Evolutionary conservation across 2,113 vertebrate genomes (phyloP).

Genomic region (Sorex fumeus): DNA sequence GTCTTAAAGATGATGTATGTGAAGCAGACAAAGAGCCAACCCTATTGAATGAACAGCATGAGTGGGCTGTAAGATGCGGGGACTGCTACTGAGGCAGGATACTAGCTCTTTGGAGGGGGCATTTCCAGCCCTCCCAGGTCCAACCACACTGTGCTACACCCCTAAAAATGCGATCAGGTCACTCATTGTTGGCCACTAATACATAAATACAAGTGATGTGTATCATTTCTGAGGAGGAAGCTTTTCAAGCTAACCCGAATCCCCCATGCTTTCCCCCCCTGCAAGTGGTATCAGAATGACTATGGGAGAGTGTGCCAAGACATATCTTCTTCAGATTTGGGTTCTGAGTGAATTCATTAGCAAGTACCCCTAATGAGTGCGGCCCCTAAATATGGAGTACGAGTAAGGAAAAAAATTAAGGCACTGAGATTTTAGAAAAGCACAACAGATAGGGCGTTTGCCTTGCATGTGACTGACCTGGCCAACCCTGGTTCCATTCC

Average conservation of each 20-base stretch:
- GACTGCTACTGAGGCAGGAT: neutral
- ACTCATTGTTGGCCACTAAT: conserved; percentile 38
- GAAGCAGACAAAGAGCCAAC: conserved; percentile 11
- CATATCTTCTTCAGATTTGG: conserved; percentile 17
- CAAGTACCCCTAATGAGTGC: neutral
- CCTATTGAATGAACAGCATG: neutral
- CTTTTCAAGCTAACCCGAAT: conserved; percentile 22
- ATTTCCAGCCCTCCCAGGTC: conserved; percentile 13
- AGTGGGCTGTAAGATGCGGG: neutral
- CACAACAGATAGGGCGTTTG: too few species aligned
- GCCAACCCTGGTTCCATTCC: too few species aligned
- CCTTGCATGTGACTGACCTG: too few species aligned
- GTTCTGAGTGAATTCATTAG: neutral
- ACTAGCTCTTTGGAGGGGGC: neutral
- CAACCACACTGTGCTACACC: neutral
- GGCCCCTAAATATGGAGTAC: neutral
- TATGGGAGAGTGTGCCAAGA: neutral
- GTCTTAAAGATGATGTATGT: neutral
- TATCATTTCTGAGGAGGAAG: conserved; percentile 9
- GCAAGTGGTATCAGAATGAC: neutral
- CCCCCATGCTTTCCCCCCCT: neutral
- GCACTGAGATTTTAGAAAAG: conserved; percentile 51
- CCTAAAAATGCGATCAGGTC: neutral
- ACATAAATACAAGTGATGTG: neutral
- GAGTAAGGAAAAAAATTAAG: conserved; percentile 36